These are phyloP conservation scores for Prionailurus bengalensis DNA, from an alignment of 2,113 vertebrate species.

Conservation along the genomic window DNA sequence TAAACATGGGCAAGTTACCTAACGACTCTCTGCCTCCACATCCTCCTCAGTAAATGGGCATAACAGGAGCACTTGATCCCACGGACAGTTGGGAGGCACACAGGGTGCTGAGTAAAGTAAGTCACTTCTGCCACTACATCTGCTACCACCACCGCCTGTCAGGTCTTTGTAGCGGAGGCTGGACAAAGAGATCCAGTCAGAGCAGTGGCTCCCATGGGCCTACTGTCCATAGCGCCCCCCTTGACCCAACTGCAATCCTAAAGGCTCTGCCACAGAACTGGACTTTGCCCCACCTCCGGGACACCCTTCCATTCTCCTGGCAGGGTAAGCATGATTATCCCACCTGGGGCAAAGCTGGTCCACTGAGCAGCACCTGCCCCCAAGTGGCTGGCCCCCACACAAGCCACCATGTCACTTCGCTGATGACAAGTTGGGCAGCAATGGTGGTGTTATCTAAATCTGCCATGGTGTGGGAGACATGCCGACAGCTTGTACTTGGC, in stretches of 20 bases:
- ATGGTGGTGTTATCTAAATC: no score
- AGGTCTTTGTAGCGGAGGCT: no score
- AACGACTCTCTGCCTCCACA: background rate
- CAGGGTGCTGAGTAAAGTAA: background rate
- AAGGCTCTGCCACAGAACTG: background rate
- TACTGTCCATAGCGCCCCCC: no score
- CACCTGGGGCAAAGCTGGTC: background rate
- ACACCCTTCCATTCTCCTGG: no score
- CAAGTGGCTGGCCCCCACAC: background rate
- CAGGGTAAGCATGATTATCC: background rate
- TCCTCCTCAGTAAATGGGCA: background rate
- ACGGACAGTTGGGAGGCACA: rapidly evolving
- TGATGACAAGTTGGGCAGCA: no score
- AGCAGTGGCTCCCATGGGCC: background rate
- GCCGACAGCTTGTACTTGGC: background rate
- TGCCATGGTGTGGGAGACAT: rapidly evolving
- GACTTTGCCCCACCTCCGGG: rapidly evolving
- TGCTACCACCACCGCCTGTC: rapidly evolving
- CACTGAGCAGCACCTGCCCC: rapidly evolving
- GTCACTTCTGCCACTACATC: background rate
- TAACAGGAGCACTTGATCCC: rapidly evolving
- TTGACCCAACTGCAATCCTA: no score
- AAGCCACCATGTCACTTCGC: background rate
- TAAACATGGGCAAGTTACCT: background rate
- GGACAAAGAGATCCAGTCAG: background rate